phyloP scores from a whole-genome alignment of 2,888 invertebrate species.

The Villa cingulata region DNA sequence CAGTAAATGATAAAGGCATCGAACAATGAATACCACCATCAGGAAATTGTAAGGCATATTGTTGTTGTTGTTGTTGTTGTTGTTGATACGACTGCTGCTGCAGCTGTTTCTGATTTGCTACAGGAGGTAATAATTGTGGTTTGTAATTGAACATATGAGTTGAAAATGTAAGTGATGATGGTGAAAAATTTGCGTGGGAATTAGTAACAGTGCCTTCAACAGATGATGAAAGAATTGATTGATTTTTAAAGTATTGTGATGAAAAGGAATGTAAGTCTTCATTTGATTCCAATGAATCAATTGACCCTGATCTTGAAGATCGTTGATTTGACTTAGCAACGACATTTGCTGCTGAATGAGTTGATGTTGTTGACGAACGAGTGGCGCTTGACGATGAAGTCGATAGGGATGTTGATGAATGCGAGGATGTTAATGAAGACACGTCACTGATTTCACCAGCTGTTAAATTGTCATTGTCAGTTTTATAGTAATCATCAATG shows the following conservation, averaged over 20 bases:
- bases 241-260: neutral
- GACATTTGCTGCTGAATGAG: neutral
- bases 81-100: no score
- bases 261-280: neutral
- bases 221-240: neutral
- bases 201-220: neutral
- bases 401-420: neutral
- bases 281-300: neutral
- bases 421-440: neutral
- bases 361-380: neutral
- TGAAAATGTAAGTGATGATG: neutral
- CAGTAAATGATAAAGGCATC: neutral
- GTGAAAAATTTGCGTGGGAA: neutral
- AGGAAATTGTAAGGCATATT: no score
- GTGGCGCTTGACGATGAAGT: neutral
- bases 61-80: no score
- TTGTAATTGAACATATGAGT: no score
- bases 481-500: neutral
- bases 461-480: constrained; percentile 4
- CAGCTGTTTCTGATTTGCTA: no score
- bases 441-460: constrained; percentile 7
- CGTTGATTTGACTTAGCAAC: neutral
- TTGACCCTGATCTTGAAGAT: neutral
- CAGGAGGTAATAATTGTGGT: no score
- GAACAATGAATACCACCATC: neutral